Percentiles rank a stretch among this genome's conserved stretches.
Conservation (phyloP, 2,888 invertebrate species). For the Congeria kusceri region DNA sequence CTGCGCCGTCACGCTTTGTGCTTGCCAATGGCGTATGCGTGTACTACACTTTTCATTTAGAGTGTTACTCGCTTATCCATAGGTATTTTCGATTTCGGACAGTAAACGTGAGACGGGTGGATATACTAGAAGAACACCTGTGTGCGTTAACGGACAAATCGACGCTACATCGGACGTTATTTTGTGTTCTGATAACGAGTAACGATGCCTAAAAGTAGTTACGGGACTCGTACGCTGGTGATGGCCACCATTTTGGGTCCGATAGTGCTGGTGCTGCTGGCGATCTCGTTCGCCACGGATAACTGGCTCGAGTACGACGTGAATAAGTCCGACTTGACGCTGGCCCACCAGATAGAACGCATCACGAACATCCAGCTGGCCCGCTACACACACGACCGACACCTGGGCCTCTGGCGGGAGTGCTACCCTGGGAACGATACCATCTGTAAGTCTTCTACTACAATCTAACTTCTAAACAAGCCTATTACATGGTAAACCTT, state of each 20-base stretch:
- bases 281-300: slow-evolving; percentile 80
- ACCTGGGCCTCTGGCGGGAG: slow-evolving; percentile 79
- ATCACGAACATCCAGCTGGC: slow-evolving; percentile 13
- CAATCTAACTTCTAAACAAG: no score
- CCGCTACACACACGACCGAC: slow-evolving; percentile 70
- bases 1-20: no score
- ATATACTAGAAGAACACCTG: no score
- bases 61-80: no score
- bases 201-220: slow-evolving; percentile 61
- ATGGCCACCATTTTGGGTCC: slow-evolving; percentile 76
- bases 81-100: no score
- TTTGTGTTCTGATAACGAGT: no score
- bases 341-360: neutral
- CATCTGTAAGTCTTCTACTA: slow-evolving; percentile 80
- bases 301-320: slow-evolving; percentile 80
- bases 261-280: slow-evolving; percentile 74
- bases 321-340: slow-evolving; percentile 50
- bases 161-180: no score
- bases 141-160: no score
- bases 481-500: no score
- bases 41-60: no score
- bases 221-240: slow-evolving; percentile 65
- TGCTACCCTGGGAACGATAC: slow-evolving; percentile 81
- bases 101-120: no score
- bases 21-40: no score